A percentile compares a stretch with the other conserved stretches of the same genome.
Conservation (phyloP, 2,113 vertebrate genomes). For the Grammomys dolichurus region DNA sequence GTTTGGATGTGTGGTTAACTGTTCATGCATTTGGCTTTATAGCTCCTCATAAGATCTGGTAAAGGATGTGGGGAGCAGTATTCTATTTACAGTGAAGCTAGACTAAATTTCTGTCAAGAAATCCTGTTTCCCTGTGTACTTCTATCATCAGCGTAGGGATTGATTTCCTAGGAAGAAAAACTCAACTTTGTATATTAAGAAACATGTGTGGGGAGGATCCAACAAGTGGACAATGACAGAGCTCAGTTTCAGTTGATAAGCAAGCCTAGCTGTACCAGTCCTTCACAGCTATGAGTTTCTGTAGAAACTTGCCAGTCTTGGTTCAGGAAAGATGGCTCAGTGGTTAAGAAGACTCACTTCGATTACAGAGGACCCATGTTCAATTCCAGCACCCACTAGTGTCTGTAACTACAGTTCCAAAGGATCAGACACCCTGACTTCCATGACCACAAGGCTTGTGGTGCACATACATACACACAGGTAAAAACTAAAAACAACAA, state of each 20-base stretch:
- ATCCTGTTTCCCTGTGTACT: neutral
- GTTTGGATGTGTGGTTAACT: neutral
- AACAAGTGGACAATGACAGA: neutral
- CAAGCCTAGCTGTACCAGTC: too few relatives aligned
- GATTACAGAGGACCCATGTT: neutral
- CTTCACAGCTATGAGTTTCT: neutral
- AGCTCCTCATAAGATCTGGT: neutral
- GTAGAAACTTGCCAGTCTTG: neutral
- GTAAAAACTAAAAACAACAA: neutral
- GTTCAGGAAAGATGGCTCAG: neutral
- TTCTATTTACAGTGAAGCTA: neutral
- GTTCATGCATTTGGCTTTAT: neutral
- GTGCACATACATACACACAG: neutral
- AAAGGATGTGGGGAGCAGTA: neutral
- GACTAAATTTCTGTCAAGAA: conserved; percentile 9
- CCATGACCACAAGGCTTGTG: neutral
- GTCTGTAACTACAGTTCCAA: neutral
- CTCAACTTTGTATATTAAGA: neutral
- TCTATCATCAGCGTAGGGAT: neutral
- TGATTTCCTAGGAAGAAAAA: neutral
- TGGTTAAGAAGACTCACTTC: neutral
- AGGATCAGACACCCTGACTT: neutral
- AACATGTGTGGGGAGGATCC: neutral
- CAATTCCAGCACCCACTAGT: neutral
- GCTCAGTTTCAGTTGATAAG: neutral